Evolutionary conservation across 2,888 invertebrate species (phyloP).

Genomic region (Drepanosiphum platanoidis): DNA sequence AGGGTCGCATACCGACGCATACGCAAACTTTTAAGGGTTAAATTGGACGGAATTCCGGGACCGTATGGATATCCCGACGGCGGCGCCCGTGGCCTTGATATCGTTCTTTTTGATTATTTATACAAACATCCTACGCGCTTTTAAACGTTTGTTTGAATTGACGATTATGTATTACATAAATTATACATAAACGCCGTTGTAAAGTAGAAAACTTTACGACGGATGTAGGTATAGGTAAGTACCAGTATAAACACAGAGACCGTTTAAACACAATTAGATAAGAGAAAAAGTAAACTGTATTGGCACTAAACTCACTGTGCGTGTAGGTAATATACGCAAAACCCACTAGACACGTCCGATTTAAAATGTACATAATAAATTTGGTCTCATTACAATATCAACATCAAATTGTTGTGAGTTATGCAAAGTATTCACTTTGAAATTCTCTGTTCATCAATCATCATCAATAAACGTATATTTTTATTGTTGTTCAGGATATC

Average conservation of each 20-base stretch:
- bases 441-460: conserved; percentile 22
- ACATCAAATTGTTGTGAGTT: not conserved
- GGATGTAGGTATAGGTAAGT: too few relatives aligned
- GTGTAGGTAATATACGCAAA: not conserved
- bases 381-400: conserved; percentile 9
- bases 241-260: not conserved
- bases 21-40: conserved; percentile 26
- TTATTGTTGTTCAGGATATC: conserved; percentile 19
- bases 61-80: not conserved
- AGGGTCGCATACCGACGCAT: conserved; percentile 20
- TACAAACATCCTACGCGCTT: not conserved
- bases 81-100: not conserved
- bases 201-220: not conserved
- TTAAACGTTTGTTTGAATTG: conserved; percentile 37
- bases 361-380: conserved; percentile 40
- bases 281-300: conserved; percentile 2
- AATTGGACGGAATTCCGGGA: conserved; percentile 43
- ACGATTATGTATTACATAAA: conserved; percentile 5
- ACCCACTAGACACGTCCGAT: not conserved
- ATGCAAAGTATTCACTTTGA: not conserved
- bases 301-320: not conserved
- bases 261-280: conserved; percentile 12
- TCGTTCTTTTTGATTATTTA: conserved; percentile 38
- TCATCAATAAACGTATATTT: not conserved
- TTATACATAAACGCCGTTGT: not conserved